Evolutionary conservation across 2,888 invertebrate genomes (phyloP).

Genomic region (Dinocampus coccinellae): DNA sequence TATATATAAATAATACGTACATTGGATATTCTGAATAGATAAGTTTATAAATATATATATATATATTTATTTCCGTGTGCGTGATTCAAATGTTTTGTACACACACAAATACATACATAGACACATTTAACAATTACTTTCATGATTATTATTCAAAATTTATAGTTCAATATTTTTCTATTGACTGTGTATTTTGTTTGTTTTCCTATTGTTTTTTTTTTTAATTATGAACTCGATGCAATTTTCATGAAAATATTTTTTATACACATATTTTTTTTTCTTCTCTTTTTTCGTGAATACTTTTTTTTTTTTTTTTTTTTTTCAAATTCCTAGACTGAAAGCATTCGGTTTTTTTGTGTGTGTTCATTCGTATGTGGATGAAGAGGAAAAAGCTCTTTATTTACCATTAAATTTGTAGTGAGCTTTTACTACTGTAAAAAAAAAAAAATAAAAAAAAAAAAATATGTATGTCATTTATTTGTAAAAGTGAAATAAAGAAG

Average conservation of each 20-base stretch:
- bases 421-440: conserved; percentile 13
- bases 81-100: conserved; percentile 18
- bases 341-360: conserved; percentile 6
- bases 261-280: conserved; percentile 14
- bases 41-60: background rate
- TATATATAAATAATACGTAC: background rate
- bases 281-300: background rate
- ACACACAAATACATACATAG: background rate
- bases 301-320: conserved; percentile 15
- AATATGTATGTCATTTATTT: conserved; percentile 23
- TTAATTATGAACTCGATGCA: too few species aligned
- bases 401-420: background rate
- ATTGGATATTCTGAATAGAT: background rate
- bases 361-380: conserved; percentile 8
- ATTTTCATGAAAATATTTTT: background rate
- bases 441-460: too few species aligned
- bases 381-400: conserved; percentile 21
- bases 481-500: background rate
- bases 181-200: too few species aligned
- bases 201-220: too few species aligned
- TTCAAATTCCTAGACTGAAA: background rate
- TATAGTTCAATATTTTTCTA: too few species aligned
- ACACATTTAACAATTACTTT: too few species aligned
- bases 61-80: conserved; percentile 17
- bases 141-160: too few species aligned